These are phyloP conservation scores for Tipula helvola DNA, from an alignment of 2,888 invertebrate genomes.

Conservation along the genomic window DNA sequence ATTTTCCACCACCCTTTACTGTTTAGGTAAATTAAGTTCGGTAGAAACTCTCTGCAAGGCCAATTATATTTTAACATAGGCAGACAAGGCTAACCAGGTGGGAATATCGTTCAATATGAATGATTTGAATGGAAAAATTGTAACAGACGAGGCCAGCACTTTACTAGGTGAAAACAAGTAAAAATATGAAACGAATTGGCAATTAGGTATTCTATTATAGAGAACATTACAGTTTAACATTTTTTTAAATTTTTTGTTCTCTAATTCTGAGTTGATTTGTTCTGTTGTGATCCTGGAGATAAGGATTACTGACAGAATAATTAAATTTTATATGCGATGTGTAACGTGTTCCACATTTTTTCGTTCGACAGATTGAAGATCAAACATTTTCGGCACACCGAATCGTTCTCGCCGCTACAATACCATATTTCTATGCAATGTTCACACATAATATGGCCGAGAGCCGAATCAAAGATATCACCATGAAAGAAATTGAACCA, in stretches of 20 bases:
- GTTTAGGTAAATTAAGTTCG: not conserved
- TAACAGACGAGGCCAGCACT: not conserved
- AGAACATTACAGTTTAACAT: no score
- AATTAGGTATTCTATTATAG: no score
- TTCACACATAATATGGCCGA: slow-evolving; percentile 82
- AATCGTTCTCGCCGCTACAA: slow-evolving; percentile 70
- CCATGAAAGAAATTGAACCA: slow-evolving; percentile 69
- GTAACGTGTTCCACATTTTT: no score
- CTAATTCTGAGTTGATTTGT: no score
- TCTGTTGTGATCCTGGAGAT: no score
- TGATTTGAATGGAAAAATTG: not conserved
- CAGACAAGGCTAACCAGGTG: not conserved
- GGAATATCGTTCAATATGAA: not conserved
- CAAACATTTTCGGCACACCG: slow-evolving; percentile 69
- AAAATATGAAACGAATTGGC: not conserved
- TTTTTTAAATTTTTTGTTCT: no score
- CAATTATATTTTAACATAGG: not conserved
- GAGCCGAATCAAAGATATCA: slow-evolving; percentile 65
- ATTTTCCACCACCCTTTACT: not conserved
- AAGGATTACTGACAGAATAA: no score
- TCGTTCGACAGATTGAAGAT: slow-evolving; percentile 50
- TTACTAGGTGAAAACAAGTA: not conserved
- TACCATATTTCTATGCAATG: slow-evolving; percentile 86
- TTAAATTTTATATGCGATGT: no score
- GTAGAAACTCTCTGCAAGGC: not conserved